These are phyloP conservation scores for Lonchura striata DNA, from an alignment of 2,113 vertebrate species.

Conservation along the genomic window DNA sequence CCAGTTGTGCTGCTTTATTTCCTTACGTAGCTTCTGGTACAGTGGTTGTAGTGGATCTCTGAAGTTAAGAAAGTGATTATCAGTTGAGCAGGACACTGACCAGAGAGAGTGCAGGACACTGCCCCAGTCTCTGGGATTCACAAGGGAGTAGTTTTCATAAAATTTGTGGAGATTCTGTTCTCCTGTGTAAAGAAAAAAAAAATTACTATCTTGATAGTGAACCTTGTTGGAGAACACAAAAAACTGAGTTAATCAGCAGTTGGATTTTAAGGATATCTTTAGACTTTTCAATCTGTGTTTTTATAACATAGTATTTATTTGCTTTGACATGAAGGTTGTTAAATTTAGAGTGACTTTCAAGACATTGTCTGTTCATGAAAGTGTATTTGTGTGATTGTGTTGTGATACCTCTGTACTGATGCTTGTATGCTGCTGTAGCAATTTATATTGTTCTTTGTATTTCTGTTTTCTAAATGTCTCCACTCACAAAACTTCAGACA, in stretches of 20 bases:
- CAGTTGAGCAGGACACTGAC: background rate
- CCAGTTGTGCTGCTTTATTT: background rate
- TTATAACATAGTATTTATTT: background rate
- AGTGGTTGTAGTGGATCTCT: background rate
- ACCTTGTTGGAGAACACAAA: background rate
- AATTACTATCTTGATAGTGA: background rate
- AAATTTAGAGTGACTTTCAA: background rate
- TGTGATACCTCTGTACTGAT: background rate
- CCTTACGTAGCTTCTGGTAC: background rate
- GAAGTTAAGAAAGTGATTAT: background rate
- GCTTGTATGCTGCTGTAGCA: background rate
- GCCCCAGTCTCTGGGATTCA: background rate
- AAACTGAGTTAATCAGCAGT: background rate
- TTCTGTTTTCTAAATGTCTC: background rate
- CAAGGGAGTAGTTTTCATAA: background rate
- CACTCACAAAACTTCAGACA: background rate
- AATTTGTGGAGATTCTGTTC: background rate
- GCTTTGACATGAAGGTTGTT: background rate
- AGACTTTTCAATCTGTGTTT: background rate
- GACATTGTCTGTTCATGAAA: background rate
- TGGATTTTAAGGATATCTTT: background rate
- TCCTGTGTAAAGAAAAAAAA: accelerated
- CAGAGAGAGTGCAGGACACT: background rate
- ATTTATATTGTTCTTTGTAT: background rate
- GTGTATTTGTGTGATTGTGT: background rate